Base-by-base conservation (phyloP, 2,113 vertebrate species). In the Spermophilus dauricus region DNA sequence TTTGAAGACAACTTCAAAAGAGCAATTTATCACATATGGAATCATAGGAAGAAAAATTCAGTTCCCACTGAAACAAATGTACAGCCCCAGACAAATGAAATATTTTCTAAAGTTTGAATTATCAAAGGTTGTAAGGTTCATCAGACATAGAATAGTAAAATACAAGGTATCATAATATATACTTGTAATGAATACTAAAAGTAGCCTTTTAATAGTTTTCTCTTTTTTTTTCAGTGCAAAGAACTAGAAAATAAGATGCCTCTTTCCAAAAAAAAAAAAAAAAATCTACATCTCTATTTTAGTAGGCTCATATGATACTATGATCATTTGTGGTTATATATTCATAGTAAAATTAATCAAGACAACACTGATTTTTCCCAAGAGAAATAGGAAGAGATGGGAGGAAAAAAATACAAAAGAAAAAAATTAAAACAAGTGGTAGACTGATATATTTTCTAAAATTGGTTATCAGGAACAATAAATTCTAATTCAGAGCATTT, bases 191-290 rank as follows among this genome's bases (percentile, higher is more conserved):
- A 76, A 75, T 86, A 96, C 28, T 87, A 24, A 85, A 80, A 45
- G 2, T 26, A 94, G 13, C 0, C 45, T 53, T 39, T 73, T 32
- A 30, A 51, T 14, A 17, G 16, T 94, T 86, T 94, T 34, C 6
- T 26, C 30, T 81, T 94, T 89, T 63, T 93, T 69, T 93, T 69
- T 65, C 0, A 75, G 26, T 91, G 17, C 2, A 76, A 75, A 84
- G 34, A 20, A 61, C 45, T 73, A 93, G 37, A 94, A 96, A 91
- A 3, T 67, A 86, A 51, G 4, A 82, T 34, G 1, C 72, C 8
- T 78, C n/a, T 45, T 69, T 82, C 86, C 32, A 32, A 83, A 89
- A 92, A 76, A 69, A 58, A 69, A 58, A 91, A 48, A 76, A 69
- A 58, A 91, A 42, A 48, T 86, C 32, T 72, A 20, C 16, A 6